A percentile compares a stretch with the other conserved stretches of the same genome.
Conservation (phyloP, 2,113 vertebrate species). For the Triplophysa siluroides region DNA sequence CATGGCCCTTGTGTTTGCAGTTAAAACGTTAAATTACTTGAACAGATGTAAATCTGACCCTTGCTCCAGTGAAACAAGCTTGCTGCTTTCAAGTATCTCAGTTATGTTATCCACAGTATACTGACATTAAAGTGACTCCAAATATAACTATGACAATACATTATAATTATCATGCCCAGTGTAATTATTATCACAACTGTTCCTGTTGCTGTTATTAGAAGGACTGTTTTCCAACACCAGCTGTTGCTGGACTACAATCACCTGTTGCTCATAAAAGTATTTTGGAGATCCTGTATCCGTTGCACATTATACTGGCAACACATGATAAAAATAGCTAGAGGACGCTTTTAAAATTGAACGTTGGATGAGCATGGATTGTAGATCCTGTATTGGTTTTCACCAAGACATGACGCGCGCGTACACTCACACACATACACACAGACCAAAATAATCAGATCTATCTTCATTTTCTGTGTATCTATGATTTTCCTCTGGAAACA, state of each 20-base stretch:
- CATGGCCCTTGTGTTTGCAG: constrained; percentile 27
- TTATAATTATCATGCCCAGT: constrained; percentile 28
- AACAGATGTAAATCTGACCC: constrained; percentile 20
- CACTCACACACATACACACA: no score
- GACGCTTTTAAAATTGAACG: constrained; percentile 35
- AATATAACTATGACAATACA: constrained; percentile 11
- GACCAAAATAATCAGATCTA: not conserved
- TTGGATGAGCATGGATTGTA: constrained; percentile 23
- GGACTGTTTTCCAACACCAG: constrained; percentile 37
- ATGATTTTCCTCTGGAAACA: not conserved
- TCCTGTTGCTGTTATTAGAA: constrained; percentile 13
- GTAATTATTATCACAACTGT: constrained; percentile 32
- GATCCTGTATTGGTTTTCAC: not conserved
- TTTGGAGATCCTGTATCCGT: constrained; percentile 42
- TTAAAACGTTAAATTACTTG: constrained; percentile 30
- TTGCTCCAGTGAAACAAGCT: constrained; percentile 23
- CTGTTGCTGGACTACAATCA: constrained; percentile 45
- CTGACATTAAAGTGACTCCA: constrained; percentile 5
- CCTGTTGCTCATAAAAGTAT: constrained; percentile 50
- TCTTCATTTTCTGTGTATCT: no score
- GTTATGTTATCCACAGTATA: constrained; percentile 11
- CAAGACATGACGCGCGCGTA: not conserved
- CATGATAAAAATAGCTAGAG: constrained; percentile 33
- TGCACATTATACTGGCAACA: constrained; percentile 26
- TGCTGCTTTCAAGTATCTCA: constrained; percentile 22